A percentile compares a stretch with the other conserved stretches of the same genome.
Conservation (phyloP, 2,113 vertebrate genomes). For the Pomatorhinus ruficollis region DNA sequence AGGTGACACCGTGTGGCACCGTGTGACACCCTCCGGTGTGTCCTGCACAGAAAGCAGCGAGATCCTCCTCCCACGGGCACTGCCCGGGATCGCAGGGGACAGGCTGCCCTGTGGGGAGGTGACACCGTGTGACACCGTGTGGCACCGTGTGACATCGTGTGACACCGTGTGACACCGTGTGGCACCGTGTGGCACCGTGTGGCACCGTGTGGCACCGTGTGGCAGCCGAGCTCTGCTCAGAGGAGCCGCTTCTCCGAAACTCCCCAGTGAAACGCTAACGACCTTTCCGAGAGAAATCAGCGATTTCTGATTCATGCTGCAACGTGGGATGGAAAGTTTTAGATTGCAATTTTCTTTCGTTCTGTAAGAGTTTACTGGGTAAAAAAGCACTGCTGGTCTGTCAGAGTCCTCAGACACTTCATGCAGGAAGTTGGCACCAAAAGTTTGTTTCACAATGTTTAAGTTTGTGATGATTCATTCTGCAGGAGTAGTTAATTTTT, state of each 20-base stretch:
- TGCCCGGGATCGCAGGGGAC: not conserved
- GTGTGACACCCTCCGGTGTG: too few species aligned
- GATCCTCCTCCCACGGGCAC: rapidly evolving
- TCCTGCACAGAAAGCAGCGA: not conserved
- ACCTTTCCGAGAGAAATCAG: not conserved
- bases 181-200: too few species aligned
- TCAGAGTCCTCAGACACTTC: not conserved
- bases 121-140: not conserved
- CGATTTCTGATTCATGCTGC: not conserved
- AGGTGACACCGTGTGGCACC: too few species aligned
- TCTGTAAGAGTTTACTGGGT: not conserved
- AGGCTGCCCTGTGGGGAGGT: not conserved
- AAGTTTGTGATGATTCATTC: not conserved
- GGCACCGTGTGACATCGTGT: not conserved
- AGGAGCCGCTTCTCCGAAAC: not conserved
- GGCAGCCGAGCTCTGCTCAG: not conserved
- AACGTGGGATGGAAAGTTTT: not conserved
- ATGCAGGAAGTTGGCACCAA: not conserved
- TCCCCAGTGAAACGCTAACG: not conserved
- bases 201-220: not conserved
- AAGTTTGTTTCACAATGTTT: not conserved
- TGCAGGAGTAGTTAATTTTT: not conserved
- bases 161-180: too few species aligned
- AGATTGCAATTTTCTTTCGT: not conserved
- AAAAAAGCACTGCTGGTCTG: not conserved